Percentiles rank a stretch among this genome's conserved stretches.
phyloP scores from a whole-genome alignment of 2,113 vertebrate species.

The Eurystomus gularis region DNA sequence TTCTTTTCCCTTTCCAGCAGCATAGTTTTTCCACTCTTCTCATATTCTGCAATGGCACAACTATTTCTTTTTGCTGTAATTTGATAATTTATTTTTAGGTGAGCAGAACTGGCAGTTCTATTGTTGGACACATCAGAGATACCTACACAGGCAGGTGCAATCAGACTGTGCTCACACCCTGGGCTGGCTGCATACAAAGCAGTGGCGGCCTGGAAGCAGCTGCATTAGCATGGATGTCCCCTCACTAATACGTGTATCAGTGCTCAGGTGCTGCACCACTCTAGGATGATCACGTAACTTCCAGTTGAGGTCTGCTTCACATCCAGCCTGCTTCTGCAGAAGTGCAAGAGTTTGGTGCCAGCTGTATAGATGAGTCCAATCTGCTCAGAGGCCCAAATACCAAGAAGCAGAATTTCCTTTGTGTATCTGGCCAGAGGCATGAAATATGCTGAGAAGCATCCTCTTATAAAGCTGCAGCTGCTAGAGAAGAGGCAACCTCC shows the following conservation, averaged over 20 bases:
- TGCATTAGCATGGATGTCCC: neutral
- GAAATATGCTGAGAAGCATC: neutral
- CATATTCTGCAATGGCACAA: neutral
- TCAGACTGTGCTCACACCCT: neutral
- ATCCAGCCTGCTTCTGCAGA: neutral
- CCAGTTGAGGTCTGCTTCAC: neutral
- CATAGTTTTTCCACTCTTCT: slow-evolving; percentile 9
- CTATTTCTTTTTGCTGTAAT: neutral
- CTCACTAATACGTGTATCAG: neutral
- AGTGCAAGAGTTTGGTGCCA: neutral
- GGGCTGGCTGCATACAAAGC: neutral
- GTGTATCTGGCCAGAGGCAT: neutral
- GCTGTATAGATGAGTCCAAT: neutral
- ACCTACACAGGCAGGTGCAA: neutral
- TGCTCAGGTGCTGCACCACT: neutral
- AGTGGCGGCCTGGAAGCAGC: neutral
- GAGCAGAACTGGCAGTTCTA: slow-evolving; percentile 53
- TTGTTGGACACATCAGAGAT: neutral
- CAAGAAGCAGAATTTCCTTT: neutral
- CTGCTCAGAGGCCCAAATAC: neutral
- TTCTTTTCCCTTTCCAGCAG: neutral
- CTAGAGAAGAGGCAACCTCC: neutral
- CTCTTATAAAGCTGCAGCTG: neutral
- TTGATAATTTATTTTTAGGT: slow-evolving; percentile 32
- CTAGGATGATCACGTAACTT: fast-evolving